Percentiles rank a stretch among this genome's conserved stretches.
Conservation (phyloP, 1,140 invertebrate genomes). For the Drosophila virilis region DNA sequence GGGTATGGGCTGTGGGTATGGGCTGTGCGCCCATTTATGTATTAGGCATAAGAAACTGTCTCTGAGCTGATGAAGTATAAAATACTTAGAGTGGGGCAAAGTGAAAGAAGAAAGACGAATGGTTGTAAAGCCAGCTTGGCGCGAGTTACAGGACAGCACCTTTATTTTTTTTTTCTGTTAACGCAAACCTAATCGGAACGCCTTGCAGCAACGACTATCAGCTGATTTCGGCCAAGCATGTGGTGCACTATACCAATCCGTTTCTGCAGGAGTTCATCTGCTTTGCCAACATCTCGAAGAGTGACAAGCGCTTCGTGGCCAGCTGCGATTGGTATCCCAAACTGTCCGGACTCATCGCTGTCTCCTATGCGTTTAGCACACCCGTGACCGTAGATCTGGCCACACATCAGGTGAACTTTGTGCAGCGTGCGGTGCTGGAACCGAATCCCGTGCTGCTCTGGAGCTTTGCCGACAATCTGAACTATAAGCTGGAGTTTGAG, state of each 20-base stretch:
- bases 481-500: conserved; percentile 89
- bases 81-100: no score
- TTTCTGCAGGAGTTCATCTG: conserved; percentile 78
- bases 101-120: no score
- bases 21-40: no score
- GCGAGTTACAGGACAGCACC: no score
- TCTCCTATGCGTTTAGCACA: conserved; percentile 86
- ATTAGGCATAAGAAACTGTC: no score
- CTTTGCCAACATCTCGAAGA: conserved; percentile 82
- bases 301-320: conserved; percentile 86
- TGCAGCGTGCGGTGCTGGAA: conserved; percentile 85
- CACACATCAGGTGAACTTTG: conserved; percentile 53
- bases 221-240: conserved; percentile 57
- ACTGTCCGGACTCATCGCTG: conserved; percentile 87
- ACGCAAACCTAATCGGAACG: no score
- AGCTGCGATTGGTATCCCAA: conserved; percentile 89
- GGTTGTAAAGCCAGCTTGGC: no score
- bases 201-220: conserved; percentile 72
- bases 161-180: no score
- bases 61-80: no score
- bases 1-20: no score
- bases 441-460: conserved; percentile 89
- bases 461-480: conserved; percentile 89
- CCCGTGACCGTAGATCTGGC: conserved; percentile 48
- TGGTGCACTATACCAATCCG: conserved; percentile 69